phyloP scores from a whole-genome alignment of 35 echinoderm and acorn worm species.

The Amphiura filiformis region DNA sequence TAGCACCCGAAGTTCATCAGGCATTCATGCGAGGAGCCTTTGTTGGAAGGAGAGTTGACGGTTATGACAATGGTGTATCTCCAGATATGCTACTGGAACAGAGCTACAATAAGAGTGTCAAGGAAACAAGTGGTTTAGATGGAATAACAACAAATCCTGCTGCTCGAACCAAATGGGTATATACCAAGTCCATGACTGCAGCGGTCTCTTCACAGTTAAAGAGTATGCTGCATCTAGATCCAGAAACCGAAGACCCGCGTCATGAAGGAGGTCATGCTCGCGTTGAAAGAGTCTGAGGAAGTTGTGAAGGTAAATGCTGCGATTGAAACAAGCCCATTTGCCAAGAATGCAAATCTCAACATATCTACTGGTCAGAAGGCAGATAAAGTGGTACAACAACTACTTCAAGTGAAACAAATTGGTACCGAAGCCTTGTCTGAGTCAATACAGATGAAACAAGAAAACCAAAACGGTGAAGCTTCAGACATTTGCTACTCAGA shows the following conservation, averaged over 20 bases:
- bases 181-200: conserved; percentile 28
- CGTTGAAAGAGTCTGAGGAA: neutral
- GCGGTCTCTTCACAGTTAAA: conserved; percentile 23
- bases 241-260: conserved; percentile 2
- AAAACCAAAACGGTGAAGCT: conserved; percentile 21
- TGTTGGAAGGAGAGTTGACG: neutral
- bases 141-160: conserved; percentile 18
- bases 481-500: conserved; percentile 20
- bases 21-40: neutral
- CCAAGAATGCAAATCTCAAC: neutral
- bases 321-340: conserved; percentile 27
- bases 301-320: conserved; percentile 21
- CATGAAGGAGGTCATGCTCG: conserved; percentile 19
- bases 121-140: conserved; percentile 37
- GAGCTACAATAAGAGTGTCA: conserved; percentile 36
- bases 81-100: conserved; percentile 40
- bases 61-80: neutral
- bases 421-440: neutral
- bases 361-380: conserved; percentile 23
- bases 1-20: conserved; percentile 15
- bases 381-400: neutral
- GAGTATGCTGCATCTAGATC: neutral
- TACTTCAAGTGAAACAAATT: conserved; percentile 15
- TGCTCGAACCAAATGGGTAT: conserved; percentile 31
- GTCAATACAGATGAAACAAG: neutral